Evolutionary conservation across 2,797 vertebrate genomes (phyloP).

Genomic region (Epinephelus malabaricus): DNA sequence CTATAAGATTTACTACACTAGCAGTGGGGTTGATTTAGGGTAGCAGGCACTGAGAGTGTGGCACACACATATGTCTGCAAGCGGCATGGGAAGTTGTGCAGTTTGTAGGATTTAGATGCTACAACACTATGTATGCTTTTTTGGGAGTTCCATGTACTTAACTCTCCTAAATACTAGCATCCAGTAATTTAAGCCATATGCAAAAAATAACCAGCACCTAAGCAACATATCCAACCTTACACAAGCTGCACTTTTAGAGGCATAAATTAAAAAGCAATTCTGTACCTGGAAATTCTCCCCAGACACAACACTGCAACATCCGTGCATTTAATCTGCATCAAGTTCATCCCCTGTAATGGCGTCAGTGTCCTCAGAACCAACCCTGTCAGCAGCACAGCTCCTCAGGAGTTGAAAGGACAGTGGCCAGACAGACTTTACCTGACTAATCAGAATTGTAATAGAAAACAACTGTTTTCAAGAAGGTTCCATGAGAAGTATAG

Average conservation of each 20-base stretch:
- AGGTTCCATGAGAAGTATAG: no score
- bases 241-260: neutral
- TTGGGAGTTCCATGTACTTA: neutral
- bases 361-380: no score
- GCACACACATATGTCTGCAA: neutral
- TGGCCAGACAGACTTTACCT: no score
- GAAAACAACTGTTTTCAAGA: no score
- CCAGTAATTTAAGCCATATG: neutral
- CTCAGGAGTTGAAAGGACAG: neutral
- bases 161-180: neutral
- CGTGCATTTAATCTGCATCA: neutral
- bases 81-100: neutral
- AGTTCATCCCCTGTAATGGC: neutral
- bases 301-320: neutral
- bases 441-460: no score
- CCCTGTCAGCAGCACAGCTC: no score
- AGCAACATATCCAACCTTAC: neutral
- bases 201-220: neutral
- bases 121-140: neutral
- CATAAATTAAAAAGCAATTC: neutral
- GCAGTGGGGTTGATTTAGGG: slow-evolving; percentile 41
- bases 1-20: neutral
- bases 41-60: neutral
- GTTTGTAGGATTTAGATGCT: slow-evolving; percentile 8
- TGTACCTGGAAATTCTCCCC: neutral